Conservation (phyloP, 2,113 vertebrate genomes). For the Myrmophylax atrothorax region DNA sequence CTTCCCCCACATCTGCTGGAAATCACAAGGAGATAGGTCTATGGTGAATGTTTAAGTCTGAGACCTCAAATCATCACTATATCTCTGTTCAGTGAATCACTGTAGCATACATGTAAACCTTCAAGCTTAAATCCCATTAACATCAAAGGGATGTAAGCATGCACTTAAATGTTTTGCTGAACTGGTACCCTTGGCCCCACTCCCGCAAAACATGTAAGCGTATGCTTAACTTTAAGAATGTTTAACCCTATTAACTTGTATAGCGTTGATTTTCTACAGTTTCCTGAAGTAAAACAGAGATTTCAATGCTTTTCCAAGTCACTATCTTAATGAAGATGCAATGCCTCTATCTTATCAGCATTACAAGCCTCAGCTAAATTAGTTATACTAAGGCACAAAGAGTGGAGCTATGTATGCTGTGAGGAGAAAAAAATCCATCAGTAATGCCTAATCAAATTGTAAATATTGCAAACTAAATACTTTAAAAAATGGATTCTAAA, state of each 20-base stretch:
- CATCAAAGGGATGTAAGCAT: conserved; percentile 39
- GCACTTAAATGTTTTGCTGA: conserved; percentile 47
- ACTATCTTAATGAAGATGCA: conserved; percentile 40
- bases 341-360: conserved; percentile 20
- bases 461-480: conserved; percentile 14
- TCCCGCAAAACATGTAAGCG: conserved; percentile 53
- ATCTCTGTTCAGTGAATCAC: conserved; percentile 8
- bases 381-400: conserved; percentile 22
- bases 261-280: conserved; percentile 53
- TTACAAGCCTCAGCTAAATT: conserved; percentile 31
- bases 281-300: conserved; percentile 29
- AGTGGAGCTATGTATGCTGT: background rate
- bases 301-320: conserved; percentile 49
- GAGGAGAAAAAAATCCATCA: conserved; percentile 33
- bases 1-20: background rate
- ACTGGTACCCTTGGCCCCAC: conserved; percentile 8
- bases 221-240: conserved; percentile 46
- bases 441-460: conserved; percentile 3
- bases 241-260: conserved; percentile 49
- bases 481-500: background rate
- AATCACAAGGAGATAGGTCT: background rate
- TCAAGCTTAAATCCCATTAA: conserved; percentile 54
- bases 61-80: background rate
- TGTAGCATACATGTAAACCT: conserved; percentile 49
- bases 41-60: background rate